Evolutionary conservation across 2,113 vertebrate genomes (phyloP), one percentile per base, ranked within the genome.

Genomic region (Pleuronectes platessa): DNA sequence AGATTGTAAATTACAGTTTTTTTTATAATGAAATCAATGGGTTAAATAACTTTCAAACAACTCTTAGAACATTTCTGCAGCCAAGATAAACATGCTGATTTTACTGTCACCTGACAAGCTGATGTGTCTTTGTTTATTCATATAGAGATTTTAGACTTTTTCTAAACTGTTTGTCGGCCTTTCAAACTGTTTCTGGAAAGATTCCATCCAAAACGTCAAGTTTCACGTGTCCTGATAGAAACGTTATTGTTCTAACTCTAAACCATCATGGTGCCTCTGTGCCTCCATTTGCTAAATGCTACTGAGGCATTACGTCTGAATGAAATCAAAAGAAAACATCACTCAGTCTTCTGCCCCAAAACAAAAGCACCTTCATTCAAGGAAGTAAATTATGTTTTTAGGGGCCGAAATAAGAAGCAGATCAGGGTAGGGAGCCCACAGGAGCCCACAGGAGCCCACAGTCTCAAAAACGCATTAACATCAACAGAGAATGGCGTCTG

Each of bases 401-500:
- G 35, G 53, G 54, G 21, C 1, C 8, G 60, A 67, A 78, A 37
- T 9, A 71, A 74, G 70, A 40, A 71, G 49, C 27, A 31, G 45
- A 61, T 83, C 65, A 69, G 56, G 49, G 24, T 26, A 20, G 51
- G 61, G 72, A 49, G 26, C 26, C 26, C 27, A 6, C 27, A 65
- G 72, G 49, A 51, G 64, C 21, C 0, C 49, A 10, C 3, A 53
- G 64, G 72, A 74, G 23, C 31, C 24, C 24, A 24, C 24, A 24
- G 24, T 21, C 54, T 65, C 40, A 26, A 67, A 56, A 74, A 67
- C 31, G 45, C 69, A 35, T 76, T 71, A 71, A 61, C 81, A 78
- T 81, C 62, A 79, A 72, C 63, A 20, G 60, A 73, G 76, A 65
- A 76, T 45, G 86, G 65, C 47, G 72, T 80, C 71, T 60, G 68